Conservation (phyloP, 2,113 vertebrate genomes). For the Hymenochirus boettgeri region DNA sequence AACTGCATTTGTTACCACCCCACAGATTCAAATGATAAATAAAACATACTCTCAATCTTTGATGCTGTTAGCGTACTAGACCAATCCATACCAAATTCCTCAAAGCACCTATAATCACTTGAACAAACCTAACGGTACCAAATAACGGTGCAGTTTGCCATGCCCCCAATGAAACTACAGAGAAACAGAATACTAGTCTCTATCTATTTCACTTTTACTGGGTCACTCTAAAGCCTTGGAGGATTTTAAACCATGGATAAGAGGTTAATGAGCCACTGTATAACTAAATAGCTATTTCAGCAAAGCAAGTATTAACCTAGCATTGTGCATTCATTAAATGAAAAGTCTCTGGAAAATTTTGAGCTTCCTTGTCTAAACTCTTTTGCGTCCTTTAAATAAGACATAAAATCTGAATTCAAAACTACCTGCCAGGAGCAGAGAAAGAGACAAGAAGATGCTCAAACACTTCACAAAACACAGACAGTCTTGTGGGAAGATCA, state of each 20-base stretch:
- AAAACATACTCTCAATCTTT: too few species aligned
- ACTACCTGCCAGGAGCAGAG: constrained; percentile 20
- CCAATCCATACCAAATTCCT: too few species aligned
- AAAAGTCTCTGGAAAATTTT: constrained; percentile 13
- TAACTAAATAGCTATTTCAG: background rate
- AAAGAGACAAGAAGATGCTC: constrained; percentile 8
- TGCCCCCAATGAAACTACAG: too few species aligned
- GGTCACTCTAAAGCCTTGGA: background rate
- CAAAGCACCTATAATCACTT: too few species aligned
- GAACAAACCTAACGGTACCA: too few species aligned
- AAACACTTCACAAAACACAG: background rate
- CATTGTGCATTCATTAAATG: background rate
- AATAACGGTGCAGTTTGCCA: too few species aligned
- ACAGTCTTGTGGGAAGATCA: constrained; percentile 10
- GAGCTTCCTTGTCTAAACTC: constrained; percentile 25
- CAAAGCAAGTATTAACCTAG: background rate
- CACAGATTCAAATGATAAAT: too few species aligned
- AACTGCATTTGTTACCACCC: too few species aligned
- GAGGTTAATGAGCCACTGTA: background rate
- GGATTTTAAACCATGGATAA: background rate
- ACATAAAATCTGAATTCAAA: constrained; percentile 24
- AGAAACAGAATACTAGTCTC: too few species aligned
- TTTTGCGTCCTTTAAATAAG: constrained; percentile 3
- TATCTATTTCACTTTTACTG: too few species aligned
- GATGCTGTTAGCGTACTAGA: too few species aligned